Conservation (phyloP, 2,797 vertebrate genomes). For the Petrocephalus schoutedeni region DNA sequence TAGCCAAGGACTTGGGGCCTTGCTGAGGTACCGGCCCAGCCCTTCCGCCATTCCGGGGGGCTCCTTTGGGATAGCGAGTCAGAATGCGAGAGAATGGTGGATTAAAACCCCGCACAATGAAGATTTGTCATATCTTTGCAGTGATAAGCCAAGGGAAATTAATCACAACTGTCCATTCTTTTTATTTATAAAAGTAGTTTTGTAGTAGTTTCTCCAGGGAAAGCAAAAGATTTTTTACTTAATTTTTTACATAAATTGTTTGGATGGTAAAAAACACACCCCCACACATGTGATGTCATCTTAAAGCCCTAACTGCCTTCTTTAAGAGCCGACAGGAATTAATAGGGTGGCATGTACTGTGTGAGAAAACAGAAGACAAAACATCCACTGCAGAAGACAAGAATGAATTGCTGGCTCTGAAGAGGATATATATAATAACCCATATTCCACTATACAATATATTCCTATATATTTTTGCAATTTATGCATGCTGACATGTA, state of each 20-base stretch:
- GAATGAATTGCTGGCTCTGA: background rate
- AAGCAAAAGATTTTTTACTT: background rate
- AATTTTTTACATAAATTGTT: background rate
- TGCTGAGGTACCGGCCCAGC: constrained; percentile 25
- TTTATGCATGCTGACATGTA: background rate
- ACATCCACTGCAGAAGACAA: background rate
- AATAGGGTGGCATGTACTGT: too few species aligned
- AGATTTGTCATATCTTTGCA: background rate
- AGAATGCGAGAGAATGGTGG: background rate
- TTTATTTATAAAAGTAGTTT: background rate
- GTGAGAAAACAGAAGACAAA: background rate
- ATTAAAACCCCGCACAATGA: background rate
- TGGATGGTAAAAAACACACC: background rate
- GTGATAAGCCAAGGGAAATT: background rate
- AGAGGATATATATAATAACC: background rate
- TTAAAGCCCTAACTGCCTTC: too few species aligned
- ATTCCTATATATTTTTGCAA: background rate
- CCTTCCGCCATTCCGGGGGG: background rate
- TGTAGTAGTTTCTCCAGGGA: background rate
- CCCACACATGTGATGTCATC: too few species aligned
- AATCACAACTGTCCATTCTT: background rate
- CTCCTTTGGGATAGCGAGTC: constrained; percentile 31
- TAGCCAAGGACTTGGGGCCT: constrained; percentile 24
- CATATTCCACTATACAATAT: background rate
- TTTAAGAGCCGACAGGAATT: too few species aligned